Conservation (phyloP, 2,113 vertebrate species). For the Octodon degus region DNA sequence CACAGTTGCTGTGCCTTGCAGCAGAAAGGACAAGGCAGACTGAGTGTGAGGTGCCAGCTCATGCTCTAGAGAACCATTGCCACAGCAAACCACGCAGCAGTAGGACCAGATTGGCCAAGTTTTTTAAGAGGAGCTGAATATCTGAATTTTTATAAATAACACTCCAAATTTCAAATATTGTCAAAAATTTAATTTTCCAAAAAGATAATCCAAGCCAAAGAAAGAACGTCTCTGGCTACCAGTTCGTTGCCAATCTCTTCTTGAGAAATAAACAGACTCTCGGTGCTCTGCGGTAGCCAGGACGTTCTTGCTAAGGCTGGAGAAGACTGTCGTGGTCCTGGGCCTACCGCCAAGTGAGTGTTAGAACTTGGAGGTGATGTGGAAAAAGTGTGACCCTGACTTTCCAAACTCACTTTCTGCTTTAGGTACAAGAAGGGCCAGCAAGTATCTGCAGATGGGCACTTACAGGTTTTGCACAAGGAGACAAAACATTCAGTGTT, state of each 20-base stretch:
- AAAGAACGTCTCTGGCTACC: neutral
- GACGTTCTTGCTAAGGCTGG: neutral
- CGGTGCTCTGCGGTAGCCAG: neutral
- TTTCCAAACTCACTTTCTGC: constrained; percentile 90
- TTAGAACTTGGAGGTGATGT: constrained; percentile 69
- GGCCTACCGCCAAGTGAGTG: neutral
- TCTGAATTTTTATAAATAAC: constrained; percentile 46
- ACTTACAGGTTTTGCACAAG: constrained; percentile 90
- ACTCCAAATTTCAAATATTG: neutral
- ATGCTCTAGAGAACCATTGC: neutral
- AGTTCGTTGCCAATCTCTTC: neutral
- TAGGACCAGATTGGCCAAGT: constrained; percentile 14
- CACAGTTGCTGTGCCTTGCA: neutral
- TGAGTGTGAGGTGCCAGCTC: neutral
- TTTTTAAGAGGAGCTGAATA: neutral
- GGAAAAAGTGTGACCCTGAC: constrained; percentile 80
- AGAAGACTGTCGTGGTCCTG: neutral
- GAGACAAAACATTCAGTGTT: constrained; percentile 89
- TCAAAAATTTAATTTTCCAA: constrained; percentile 44
- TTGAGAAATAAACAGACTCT: neutral
- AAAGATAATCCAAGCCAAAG: neutral
- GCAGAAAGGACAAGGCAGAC: neutral
- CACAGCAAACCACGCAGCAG: neutral
- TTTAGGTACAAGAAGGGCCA: constrained; percentile 93
- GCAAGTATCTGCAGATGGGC: constrained; percentile 89